These are phyloP conservation scores for Digitonthophagus gazella DNA, from an alignment of 2,888 invertebrate species.

Conservation along the genomic window DNA sequence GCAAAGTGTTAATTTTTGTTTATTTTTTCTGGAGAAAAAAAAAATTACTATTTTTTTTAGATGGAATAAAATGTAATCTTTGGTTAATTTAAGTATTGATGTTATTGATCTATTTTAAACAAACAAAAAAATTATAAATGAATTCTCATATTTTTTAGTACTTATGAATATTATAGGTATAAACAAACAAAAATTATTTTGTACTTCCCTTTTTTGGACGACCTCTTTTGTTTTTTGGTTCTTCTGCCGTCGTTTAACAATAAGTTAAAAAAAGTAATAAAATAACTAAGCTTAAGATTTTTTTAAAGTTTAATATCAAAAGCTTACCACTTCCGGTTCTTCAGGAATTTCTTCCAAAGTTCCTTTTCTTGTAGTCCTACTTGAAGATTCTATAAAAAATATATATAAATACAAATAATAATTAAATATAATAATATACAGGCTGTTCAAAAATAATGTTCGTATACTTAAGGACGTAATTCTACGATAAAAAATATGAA, in stretches of 20 bases:
- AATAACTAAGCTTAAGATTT: neutral
- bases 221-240: neutral
- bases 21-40: neutral
- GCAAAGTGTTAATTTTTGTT: slow-evolving; percentile 20
- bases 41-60: neutral
- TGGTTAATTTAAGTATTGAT: too few relatives aligned
- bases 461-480: too few relatives aligned
- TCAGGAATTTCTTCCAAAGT: neutral
- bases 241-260: neutral
- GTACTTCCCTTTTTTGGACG: neutral
- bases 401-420: too few relatives aligned
- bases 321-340: neutral
- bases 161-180: neutral
- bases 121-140: too few relatives aligned
- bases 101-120: too few relatives aligned
- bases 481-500: too few relatives aligned
- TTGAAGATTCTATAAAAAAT: neutral
- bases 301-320: too few relatives aligned
- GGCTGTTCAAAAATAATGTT: too few relatives aligned
- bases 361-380: neutral
- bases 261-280: neutral
- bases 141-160: neutral
- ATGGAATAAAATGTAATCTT: too few relatives aligned
- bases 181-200: neutral
- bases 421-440: too few relatives aligned